phyloP scores from a whole-genome alignment of 2,113 vertebrate genomes.

The Hyaena hyaena region DNA sequence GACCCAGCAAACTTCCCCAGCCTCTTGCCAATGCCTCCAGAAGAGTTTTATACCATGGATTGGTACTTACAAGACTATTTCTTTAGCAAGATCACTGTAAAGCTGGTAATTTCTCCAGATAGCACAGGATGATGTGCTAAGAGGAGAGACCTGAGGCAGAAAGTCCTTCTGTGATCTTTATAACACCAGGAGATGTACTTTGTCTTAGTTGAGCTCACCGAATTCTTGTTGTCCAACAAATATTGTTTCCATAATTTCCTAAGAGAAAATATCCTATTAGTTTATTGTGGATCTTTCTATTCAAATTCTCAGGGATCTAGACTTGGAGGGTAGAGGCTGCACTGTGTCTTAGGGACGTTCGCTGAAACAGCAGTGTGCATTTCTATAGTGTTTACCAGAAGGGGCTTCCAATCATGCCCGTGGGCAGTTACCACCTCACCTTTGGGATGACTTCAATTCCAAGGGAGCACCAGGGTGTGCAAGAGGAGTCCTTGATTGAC shows the following conservation, averaged over 20 bases:
- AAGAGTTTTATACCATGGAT: conserved; percentile 38
- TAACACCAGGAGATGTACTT: background rate
- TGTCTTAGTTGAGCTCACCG: conserved; percentile 17
- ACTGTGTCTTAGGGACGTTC: background rate
- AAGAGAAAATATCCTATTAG: background rate
- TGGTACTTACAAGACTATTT: conserved; percentile 65
- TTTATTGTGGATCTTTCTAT: background rate
- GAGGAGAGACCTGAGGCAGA: background rate
- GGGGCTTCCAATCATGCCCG: background rate
- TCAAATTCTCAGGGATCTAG: background rate
- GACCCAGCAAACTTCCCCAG: background rate
- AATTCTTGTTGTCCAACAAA: background rate
- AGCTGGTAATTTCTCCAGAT: conserved; percentile 24
- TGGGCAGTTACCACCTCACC: no score
- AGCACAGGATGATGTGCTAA: background rate
- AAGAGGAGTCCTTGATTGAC: background rate
- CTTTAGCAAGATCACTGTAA: background rate
- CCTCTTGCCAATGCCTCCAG: conserved; percentile 24
- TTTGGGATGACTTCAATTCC: background rate
- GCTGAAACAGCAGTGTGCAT: background rate
- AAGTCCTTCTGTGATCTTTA: background rate
- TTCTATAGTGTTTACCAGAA: background rate
- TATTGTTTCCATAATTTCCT: background rate
- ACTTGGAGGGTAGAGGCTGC: background rate
- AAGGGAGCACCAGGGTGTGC: background rate